Evolutionary conservation across 2,797 vertebrate species (phyloP).

Genomic region (Eidolon dupreanum): DNA sequence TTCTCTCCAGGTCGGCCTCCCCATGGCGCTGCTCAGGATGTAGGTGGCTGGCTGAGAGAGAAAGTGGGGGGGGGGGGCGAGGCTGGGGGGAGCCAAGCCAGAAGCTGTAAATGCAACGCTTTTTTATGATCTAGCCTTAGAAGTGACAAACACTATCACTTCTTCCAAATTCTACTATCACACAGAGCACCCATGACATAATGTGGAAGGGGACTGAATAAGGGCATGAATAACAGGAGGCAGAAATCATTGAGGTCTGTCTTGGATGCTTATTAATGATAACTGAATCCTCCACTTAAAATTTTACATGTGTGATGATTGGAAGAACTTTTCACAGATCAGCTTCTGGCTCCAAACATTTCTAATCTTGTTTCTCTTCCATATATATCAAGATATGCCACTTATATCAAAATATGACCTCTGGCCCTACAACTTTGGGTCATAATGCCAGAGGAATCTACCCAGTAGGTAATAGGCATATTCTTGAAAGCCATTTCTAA

Average conservation of each 20-base stretch:
- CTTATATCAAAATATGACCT: neutral
- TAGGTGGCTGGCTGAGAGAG: neutral
- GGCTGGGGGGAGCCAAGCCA: neutral
- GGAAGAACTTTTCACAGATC: neutral
- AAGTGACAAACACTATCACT: neutral
- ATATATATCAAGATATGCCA: neutral
- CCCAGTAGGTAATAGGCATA: neutral
- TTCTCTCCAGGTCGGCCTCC: neutral
- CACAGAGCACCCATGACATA: neutral
- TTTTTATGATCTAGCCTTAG: neutral
- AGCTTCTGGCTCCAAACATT: neutral
- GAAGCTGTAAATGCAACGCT: neutral
- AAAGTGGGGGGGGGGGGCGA: neutral
- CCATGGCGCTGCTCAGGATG: neutral
- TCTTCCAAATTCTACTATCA: neutral
- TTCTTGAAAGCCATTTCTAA: constrained; percentile 28
- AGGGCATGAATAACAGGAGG: neutral
- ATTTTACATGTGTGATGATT: neutral
- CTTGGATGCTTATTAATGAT: neutral
- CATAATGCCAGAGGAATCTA: neutral
- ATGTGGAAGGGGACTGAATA: neutral
- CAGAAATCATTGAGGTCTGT: neutral
- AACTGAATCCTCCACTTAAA: neutral
- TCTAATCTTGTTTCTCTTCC: neutral
- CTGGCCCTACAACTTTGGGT: neutral